Base-by-base conservation (phyloP, 2,888 invertebrate genomes). In the Drosophila birchii region DNA sequence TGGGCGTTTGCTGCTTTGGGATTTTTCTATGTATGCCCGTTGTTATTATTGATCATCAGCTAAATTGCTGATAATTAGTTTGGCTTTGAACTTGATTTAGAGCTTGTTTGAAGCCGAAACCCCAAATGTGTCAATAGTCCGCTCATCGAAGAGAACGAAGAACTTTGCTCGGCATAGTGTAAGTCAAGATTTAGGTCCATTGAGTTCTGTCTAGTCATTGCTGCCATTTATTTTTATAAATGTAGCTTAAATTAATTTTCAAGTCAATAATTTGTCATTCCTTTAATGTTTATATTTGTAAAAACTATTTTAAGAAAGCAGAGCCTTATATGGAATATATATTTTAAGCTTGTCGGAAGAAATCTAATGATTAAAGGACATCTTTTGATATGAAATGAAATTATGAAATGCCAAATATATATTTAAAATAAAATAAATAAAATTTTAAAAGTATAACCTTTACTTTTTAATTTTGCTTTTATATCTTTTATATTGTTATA, bases 71-170 rank as follows among this genome's bases (percentile, higher is more conserved):
- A 75, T 88, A 88, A 86, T 86, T 86, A 79, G 76, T 84, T 82
- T 88, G 86, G 81, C 86, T 86, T 88, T 86, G 86, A 86, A 88
- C 88, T 86, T 86, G 86, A 86, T 88, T 86, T 75, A 76, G 71
- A 84, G 82, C 86, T 81, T 71, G 86, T 86, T 86, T 86, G 70
- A 53, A 61, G 51, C 49, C 34, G 29, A 56, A 72, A 68, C 59
- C 70, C 70, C 73, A 63, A 78, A 75, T 58, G 70, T 67, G 69
- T 69, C 68, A 75, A 67, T 64, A 68, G 69, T 47, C 18, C 59
- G 23, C 54, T n/a, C 55, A 67, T 51, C 55, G 32, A 26, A 20
- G 43, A 54, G 62, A 70, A 57, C 51, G 36, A 38, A 36, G 23
- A 63, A 45, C 61, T 53, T 23, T 16, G 9, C 57, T 23, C 29